A percentile compares a stretch with the other conserved stretches of the same genome.
phyloP scores from a whole-genome alignment of 2,797 vertebrate species.

The Notolepis coatsorum region DNA sequence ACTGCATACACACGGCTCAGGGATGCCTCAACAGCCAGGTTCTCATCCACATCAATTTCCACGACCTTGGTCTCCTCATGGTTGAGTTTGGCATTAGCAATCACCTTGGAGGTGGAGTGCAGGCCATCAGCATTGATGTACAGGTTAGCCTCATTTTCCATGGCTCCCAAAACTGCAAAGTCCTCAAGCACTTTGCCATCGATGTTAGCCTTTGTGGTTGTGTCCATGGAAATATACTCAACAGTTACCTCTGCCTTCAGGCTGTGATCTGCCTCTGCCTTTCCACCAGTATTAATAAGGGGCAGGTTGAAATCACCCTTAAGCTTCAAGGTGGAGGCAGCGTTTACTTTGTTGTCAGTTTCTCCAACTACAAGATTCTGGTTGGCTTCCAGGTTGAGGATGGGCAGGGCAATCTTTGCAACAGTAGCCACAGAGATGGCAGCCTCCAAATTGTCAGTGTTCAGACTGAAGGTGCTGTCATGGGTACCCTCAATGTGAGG shows the following conservation, averaged over 20 bases:
- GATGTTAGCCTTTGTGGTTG: slow-evolving; percentile 76
- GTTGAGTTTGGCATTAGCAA: slow-evolving; percentile 75
- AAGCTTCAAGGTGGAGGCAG: slow-evolving; percentile 80
- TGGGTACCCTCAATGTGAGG: slow-evolving; percentile 84
- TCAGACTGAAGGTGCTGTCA: slow-evolving; percentile 86
- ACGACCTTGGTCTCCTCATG: slow-evolving; percentile 71
- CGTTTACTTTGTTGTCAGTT: slow-evolving; percentile 82
- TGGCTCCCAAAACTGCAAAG: slow-evolving; percentile 77
- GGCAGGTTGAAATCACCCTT: slow-evolving; percentile 80
- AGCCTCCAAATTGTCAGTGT: slow-evolving; percentile 80
- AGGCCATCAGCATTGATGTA: slow-evolving; percentile 85
- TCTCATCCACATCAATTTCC: slow-evolving; percentile 82
- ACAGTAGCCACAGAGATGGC: slow-evolving; percentile 74
- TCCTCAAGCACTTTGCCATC: slow-evolving; percentile 76
- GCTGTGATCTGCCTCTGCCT: slow-evolving; percentile 78
- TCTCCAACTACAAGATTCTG: slow-evolving; percentile 88
- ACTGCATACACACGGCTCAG: slow-evolving; percentile 79
- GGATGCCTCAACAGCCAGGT: slow-evolving; percentile 85
- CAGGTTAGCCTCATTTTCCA: slow-evolving; percentile 82
- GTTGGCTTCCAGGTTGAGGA: slow-evolving; percentile 82
- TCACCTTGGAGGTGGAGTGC: slow-evolving; percentile 83
- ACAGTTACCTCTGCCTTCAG: slow-evolving; percentile 83
- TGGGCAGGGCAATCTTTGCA: slow-evolving; percentile 75
- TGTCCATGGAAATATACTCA: slow-evolving; percentile 85
- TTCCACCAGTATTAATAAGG: slow-evolving; percentile 73